Conservation (phyloP, 2,113 vertebrate genomes). For the Rhynchopsitta pachyrhyncha region DNA sequence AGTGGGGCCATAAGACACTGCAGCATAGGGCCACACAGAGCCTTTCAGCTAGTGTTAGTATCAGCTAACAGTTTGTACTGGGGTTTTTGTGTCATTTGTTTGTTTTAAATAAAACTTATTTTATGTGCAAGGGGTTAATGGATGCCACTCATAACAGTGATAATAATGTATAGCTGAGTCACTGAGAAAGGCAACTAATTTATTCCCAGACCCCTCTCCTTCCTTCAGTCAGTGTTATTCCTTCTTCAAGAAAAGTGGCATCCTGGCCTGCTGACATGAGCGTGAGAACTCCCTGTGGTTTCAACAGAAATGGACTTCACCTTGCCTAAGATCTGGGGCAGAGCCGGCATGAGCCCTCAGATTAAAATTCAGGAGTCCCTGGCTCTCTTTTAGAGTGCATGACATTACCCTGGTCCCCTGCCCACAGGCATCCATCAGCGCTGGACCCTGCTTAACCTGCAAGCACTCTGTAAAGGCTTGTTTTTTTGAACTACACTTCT, state of each 20-base stretch:
- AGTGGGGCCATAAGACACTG: background rate
- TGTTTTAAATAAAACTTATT: background rate
- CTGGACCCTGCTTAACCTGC: background rate
- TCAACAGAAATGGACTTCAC: background rate
- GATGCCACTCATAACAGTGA: background rate
- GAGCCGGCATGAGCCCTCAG: background rate
- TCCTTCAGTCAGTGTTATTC: background rate
- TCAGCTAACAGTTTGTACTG: background rate
- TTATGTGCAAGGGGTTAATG: background rate
- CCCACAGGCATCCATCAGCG: background rate
- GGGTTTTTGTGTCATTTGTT: background rate
- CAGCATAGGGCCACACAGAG: background rate
- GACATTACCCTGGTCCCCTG: background rate
- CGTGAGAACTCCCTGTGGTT: background rate
- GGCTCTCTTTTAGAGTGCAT: background rate
- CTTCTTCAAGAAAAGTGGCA: background rate
- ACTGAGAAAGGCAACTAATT: background rate
- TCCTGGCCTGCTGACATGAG: background rate
- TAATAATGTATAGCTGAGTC: background rate
- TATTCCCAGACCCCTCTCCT: background rate
- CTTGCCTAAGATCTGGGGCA: background rate
- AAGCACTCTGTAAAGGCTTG: background rate
- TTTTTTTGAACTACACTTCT: background rate
- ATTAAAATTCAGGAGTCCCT: constrained; percentile 12
- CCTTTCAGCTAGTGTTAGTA: background rate